Evolutionary conservation across 2,113 vertebrate genomes (phyloP).

Genomic region (Hippocampus barbouri): DNA sequence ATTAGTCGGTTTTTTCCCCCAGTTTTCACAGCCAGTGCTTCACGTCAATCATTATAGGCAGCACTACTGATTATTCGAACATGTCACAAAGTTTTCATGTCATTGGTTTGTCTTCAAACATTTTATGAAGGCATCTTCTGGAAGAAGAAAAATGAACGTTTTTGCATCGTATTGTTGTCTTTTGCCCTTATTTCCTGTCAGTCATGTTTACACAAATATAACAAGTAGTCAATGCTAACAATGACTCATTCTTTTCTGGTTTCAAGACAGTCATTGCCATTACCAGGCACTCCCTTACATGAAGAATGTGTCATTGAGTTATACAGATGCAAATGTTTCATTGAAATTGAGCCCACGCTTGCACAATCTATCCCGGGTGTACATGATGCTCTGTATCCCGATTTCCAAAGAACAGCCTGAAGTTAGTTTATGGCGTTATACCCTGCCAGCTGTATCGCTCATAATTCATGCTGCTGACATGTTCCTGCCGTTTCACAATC

Average conservation of each 20-base stretch:
- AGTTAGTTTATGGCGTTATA: not conserved
- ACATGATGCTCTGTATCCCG: not conserved
- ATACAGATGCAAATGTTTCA: conserved; percentile 3
- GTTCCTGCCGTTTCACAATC: not conserved
- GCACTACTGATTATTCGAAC: not conserved
- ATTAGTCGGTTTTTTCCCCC: not conserved
- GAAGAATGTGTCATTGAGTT: conserved; percentile 4
- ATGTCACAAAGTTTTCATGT: not conserved
- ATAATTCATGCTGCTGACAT: conserved; percentile 3
- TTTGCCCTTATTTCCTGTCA: not conserved
- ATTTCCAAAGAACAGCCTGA: not conserved
- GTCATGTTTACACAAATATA: not conserved
- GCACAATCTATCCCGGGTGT: not conserved
- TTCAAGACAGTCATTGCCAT: conserved; percentile 14
- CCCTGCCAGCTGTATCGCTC: conserved; percentile 2
- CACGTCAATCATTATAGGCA: not conserved
- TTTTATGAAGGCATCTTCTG: not conserved
- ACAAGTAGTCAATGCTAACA: not conserved
- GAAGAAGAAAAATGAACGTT: not conserved
- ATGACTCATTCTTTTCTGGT: conserved; percentile 17
- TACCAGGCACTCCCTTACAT: conserved; percentile 16
- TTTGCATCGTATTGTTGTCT: not conserved
- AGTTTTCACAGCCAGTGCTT: not conserved
- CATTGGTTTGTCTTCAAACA: not conserved
- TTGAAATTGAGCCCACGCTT: not conserved